Evolutionary conservation across 2,888 invertebrate species (phyloP), one percentile per base, ranked within the genome.

Genomic region (Thyatira batis): DNA sequence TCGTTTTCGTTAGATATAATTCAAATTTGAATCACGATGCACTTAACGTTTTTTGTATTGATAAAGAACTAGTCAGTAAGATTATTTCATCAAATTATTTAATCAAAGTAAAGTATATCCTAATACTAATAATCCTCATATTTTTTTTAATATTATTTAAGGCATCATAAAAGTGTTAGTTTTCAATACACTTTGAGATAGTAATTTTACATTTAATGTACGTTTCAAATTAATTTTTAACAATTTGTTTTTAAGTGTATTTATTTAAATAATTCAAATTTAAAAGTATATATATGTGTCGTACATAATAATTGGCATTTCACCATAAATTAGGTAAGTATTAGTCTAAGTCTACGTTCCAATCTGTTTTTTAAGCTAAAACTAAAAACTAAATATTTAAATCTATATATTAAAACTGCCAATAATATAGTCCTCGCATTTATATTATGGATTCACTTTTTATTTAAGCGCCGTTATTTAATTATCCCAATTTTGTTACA

Each of bases 221-320:
- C 45, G 50, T 56, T 51, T 52, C 51, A 55, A 45, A 61, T 57
- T 71, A 71, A 67, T 59, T 17, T 39, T 39, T 39, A 39, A 39
- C 39, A 39, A 69, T 67, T 69, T 74, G 69, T 80, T 69, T 73
- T 56, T 77, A 77, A 73, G 66, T 71, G 69, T 81, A 76, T 75
- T 76, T 81, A 76, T 75, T 73, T 64, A 65, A 64, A 61, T 69
- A 65, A 67, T 68, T 63, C 58, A 67, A 67, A 67, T 61, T 67
- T 65, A 45, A 59, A 61, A 57, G n/a, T n/a, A 68, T 63, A 63
- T 43, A 49, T 25, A 43, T 65, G 67, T 85, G 89, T 89, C 89
- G 89, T 90, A 90, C 89, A 77, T 80, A 75, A 69, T 80, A 74
- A 82, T 90, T 89, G 89, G 89, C 89, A 90, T 89, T 89, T 89